A percentile compares a stretch with the other conserved stretches of the same genome.
Conservation (phyloP, 2,888 invertebrate species). For the Neuroscelio doddi region DNA sequence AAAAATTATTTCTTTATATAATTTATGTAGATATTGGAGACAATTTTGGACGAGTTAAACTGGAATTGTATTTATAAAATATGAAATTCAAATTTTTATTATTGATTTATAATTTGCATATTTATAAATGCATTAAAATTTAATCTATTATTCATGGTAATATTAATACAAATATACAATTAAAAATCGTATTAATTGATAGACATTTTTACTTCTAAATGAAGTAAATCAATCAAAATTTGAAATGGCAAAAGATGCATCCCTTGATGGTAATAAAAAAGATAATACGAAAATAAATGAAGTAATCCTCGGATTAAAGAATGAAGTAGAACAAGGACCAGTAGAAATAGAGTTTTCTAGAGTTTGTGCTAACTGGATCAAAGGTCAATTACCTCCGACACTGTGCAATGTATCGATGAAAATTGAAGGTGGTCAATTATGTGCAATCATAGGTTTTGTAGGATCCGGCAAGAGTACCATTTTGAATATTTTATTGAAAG, state of each 20-base stretch:
- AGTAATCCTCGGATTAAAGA: not conserved
- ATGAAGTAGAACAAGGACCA: conserved; percentile 47
- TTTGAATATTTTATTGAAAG: conserved; percentile 71
- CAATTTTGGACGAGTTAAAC: too few species aligned
- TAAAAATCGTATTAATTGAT: too few species aligned
- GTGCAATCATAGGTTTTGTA: conserved; percentile 79
- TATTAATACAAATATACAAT: too few species aligned
- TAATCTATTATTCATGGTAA: too few species aligned
- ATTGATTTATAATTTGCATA: too few species aligned
- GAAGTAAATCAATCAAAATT: conserved; percentile 50
- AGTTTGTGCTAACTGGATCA: conserved; percentile 65
- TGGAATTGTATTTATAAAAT: too few species aligned
- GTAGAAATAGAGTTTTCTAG: conserved; percentile 53
- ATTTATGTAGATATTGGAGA: too few species aligned
- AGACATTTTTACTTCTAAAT: conserved; percentile 62
- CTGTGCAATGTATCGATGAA: conserved; percentile 72
- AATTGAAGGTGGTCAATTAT: conserved; percentile 70
- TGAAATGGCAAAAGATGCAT: conserved; percentile 8
- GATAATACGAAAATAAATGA: not conserved
- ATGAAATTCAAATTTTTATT: too few species aligned
- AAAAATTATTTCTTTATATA: too few species aligned
- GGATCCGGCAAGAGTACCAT: conserved; percentile 78
- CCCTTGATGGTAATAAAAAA: not conserved
- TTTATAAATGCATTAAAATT: too few species aligned
- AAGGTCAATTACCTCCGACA: conserved; percentile 65